Conservation (phyloP, 2,113 vertebrate genomes). For the Verasper variegatus region DNA sequence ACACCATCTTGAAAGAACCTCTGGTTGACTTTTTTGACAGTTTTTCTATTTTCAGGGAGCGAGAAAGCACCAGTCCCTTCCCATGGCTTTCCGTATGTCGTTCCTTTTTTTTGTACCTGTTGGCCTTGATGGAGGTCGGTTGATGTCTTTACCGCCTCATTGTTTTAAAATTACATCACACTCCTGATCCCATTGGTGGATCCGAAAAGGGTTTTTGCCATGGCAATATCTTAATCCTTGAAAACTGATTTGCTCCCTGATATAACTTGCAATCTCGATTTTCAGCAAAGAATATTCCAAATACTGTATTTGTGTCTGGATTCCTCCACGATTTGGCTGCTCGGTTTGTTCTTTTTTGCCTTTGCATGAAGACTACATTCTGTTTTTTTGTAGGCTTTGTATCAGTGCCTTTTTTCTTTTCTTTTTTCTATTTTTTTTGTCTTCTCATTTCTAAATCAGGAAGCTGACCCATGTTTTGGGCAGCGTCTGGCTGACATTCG, state of each 20-base stretch:
- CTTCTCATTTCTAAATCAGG: constrained; percentile 85
- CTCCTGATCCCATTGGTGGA: constrained; percentile 98
- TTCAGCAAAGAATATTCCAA: constrained; percentile 87
- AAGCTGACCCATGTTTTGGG: constrained; percentile 81
- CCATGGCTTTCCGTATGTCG: constrained; percentile 82
- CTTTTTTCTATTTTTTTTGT: constrained; percentile 73
- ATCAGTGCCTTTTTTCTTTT: constrained; percentile 73
- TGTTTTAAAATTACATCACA: constrained; percentile 91
- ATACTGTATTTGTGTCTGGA: constrained; percentile 69
- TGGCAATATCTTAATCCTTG: constrained; percentile 88
- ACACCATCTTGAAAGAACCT: constrained; percentile 78
- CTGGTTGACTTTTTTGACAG: constrained; percentile 86
- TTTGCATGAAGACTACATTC: constrained; percentile 67
- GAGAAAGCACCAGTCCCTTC: constrained; percentile 75
- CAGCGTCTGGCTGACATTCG: constrained; percentile 81
- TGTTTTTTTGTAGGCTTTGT: constrained; percentile 54
- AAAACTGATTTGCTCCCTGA: constrained; percentile 84
- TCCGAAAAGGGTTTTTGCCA: constrained; percentile 87
- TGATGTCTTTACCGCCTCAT: constrained; percentile 89
- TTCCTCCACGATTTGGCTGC: constrained; percentile 72
- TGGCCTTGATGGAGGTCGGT: constrained; percentile 86
- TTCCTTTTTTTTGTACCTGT: constrained; percentile 84
- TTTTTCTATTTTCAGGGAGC: constrained; percentile 89
- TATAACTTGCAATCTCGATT: constrained; percentile 91
- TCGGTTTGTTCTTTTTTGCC: constrained; percentile 67